Percentiles rank a stretch among this genome's conserved stretches.
Evolutionary conservation across 1,140 invertebrate species (phyloP).

Genomic region (Rhopalosiphum maidis): DNA sequence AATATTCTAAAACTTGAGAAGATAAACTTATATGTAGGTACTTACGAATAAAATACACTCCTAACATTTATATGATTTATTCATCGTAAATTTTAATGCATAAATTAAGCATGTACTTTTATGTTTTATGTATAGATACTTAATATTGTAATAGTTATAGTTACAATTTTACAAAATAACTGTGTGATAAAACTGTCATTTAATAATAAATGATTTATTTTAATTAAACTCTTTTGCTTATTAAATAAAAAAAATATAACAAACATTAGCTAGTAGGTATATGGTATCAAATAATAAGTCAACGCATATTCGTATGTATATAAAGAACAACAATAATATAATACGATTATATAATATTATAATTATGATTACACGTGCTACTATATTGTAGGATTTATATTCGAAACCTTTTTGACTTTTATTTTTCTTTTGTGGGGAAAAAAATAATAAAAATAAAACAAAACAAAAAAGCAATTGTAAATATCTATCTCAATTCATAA

Average conservation of each 20-base stretch:
- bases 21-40: neutral
- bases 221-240: neutral
- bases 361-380: conserved; percentile 20
- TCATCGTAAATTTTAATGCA: neutral
- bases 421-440: neutral
- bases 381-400: conserved; percentile 16
- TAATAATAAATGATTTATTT: neutral
- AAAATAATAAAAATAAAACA: neutral
- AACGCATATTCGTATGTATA: neutral
- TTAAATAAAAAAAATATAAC: neutral
- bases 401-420: conserved; percentile 19
- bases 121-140: neutral
- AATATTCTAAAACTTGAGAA: neutral
- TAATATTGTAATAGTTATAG: neutral
- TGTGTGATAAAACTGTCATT: neutral
- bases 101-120: neutral
- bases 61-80: neutral
- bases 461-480: conserved; percentile 1
- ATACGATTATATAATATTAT: conserved; percentile 29
- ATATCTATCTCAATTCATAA: conserved; percentile 28
- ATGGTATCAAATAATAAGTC: neutral
- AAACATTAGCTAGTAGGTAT: neutral
- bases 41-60: neutral
- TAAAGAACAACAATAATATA: conserved; percentile 9
- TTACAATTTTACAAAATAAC: neutral